Evolutionary conservation across 2,888 invertebrate genomes (phyloP).

Genomic region (Apeira syringaria): DNA sequence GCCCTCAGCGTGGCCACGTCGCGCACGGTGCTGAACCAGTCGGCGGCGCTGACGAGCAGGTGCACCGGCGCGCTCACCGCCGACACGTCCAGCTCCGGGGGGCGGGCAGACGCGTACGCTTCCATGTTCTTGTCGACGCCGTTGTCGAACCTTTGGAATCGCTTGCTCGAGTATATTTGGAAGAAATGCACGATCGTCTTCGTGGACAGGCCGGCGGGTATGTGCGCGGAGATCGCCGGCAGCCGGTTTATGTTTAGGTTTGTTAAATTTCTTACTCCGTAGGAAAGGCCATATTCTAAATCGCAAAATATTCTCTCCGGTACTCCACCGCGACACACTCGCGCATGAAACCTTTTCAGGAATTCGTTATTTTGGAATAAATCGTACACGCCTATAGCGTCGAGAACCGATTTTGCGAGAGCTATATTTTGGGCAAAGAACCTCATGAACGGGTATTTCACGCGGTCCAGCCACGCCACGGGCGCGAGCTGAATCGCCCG

Average conservation of each 20-base stretch:
- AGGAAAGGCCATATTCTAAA: conserved; percentile 55
- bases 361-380: conserved; percentile 50
- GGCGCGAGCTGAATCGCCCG: conserved; percentile 67
- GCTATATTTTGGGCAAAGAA: conserved; percentile 47
- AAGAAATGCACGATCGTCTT: conserved; percentile 64
- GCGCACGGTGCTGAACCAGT: conserved; percentile 59
- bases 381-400: conserved; percentile 53
- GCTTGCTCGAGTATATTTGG: conserved; percentile 56
- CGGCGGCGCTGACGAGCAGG: conserved; percentile 59
- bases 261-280: conserved; percentile 53
- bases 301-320: conserved; percentile 53
- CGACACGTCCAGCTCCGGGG: conserved; percentile 60
- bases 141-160: conserved; percentile 64
- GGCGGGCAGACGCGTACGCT: conserved; percentile 45
- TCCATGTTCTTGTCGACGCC: conserved; percentile 46
- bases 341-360: conserved; percentile 49
- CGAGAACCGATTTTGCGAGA: conserved; percentile 39
- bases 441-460: conserved; percentile 54
- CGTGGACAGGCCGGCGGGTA: conserved; percentile 61
- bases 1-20: conserved; percentile 49
- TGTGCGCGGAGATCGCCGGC: conserved; percentile 62
- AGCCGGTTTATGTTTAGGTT: conserved; percentile 53
- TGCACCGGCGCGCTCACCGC: conserved; percentile 53
- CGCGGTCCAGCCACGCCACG: conserved; percentile 56
- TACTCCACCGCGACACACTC: conserved; percentile 47